These are phyloP conservation scores for Bimastos eiseni DNA, from an alignment of 2,888 invertebrate genomes.

Conservation along the genomic window DNA sequence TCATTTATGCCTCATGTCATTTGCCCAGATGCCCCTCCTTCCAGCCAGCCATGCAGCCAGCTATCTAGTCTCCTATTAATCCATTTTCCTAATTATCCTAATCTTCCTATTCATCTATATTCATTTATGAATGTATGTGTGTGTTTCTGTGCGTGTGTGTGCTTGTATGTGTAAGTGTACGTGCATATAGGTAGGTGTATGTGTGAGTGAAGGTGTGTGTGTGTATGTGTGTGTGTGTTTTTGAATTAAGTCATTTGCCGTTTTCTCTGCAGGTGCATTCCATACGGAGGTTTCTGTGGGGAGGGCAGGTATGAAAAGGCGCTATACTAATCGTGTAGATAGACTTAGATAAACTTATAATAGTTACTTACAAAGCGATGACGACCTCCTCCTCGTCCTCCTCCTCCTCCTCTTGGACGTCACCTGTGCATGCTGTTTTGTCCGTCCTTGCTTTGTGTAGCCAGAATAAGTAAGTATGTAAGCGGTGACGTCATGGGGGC, in stretches of 20 bases:
- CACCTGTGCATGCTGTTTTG: not conserved
- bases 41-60: too few species aligned
- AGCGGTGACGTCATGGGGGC: too few species aligned
- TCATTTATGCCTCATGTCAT: not conserved
- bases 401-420: too few species aligned
- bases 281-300: conserved; percentile 20
- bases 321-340: not conserved
- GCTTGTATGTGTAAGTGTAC: too few species aligned
- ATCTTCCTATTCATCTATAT: not conserved
- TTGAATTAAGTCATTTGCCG: not conserved
- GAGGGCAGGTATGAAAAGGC: conserved; percentile 28
- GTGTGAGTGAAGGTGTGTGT: too few species aligned
- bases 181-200: too few species aligned
- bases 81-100: too few species aligned
- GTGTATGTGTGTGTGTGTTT: too few species aligned
- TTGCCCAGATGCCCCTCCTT: too few species aligned
- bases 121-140: not conserved
- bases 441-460: not conserved
- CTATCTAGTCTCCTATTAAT: too few species aligned
- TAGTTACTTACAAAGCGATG: not conserved
- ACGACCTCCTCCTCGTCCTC: too few species aligned
- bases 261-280: conserved; percentile 9
- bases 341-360: not conserved
- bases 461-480: not conserved
- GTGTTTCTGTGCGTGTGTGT: not conserved